A percentile compares a stretch with the other conserved stretches of the same genome.
These are phyloP conservation scores for Hypercompe scribonia DNA, from an alignment of 2,888 invertebrate species.

Conservation along the genomic window DNA sequence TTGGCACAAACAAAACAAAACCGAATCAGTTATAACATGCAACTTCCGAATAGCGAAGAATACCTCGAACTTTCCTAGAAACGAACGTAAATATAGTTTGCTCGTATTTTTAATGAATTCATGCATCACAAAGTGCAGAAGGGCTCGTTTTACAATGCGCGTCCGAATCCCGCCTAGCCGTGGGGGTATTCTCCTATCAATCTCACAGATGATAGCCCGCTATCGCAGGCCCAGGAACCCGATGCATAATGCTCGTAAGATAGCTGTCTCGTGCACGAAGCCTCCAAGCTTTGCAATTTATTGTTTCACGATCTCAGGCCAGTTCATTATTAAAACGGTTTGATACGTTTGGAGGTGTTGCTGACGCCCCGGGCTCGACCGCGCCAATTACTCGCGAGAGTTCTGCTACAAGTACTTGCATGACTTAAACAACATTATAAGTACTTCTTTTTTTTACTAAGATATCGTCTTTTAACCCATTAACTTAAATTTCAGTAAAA, in stretches of 20 bases:
- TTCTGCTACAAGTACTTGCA: constrained; percentile 71
- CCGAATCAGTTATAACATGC: constrained; percentile 14
- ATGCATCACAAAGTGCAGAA: constrained; percentile 64
- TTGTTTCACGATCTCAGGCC: constrained; percentile 86
- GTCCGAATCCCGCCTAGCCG: constrained; percentile 78
- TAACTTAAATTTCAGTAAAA: not conserved
- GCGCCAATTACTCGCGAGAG: constrained; percentile 80
- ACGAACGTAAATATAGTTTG: constrained; percentile 55
- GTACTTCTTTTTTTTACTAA: constrained; percentile 58
- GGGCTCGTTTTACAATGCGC: constrained; percentile 69
- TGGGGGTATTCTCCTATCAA: constrained; percentile 85
- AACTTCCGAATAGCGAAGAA: constrained; percentile 30
- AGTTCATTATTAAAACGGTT: constrained; percentile 87
- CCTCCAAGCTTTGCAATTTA: constrained; percentile 86
- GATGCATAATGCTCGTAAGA: constrained; percentile 85
- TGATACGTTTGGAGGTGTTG: constrained; percentile 86
- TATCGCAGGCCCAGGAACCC: constrained; percentile 75
- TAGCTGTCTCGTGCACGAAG: constrained; percentile 86
- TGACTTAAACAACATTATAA: constrained; percentile 74
- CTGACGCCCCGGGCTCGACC: constrained; percentile 78
- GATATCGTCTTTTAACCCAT: not conserved
- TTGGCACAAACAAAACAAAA: constrained; percentile 14
- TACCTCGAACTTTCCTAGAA: constrained; percentile 43
- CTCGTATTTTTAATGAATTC: constrained; percentile 70
- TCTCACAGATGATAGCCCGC: constrained; percentile 84